Evolutionary conservation across 2,113 vertebrate genomes (phyloP).

Genomic region (Arvicanthis niloticus): DNA sequence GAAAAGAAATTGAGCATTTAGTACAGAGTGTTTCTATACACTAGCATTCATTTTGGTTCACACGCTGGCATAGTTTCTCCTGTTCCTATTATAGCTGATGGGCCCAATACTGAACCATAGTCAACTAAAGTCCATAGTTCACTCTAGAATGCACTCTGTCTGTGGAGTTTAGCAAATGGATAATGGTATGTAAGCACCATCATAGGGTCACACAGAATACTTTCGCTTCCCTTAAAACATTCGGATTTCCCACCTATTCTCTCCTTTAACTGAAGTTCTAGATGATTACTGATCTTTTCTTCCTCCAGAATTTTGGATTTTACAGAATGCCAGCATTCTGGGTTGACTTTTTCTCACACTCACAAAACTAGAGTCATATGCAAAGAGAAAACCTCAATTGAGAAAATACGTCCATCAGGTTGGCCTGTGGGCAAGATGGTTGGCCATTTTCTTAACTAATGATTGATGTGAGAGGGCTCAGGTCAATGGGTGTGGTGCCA

Average conservation of each 20-base stretch:
- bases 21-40: neutral
- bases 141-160: neutral
- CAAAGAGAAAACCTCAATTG: neutral
- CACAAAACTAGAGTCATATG: neutral
- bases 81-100: neutral
- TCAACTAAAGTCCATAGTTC: neutral
- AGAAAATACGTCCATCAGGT: neutral
- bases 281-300: neutral
- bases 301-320: neutral
- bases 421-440: neutral
- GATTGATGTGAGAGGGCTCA: neutral
- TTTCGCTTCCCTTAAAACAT: neutral
- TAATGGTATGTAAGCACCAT: neutral
- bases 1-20: constrained; percentile 4
- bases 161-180: neutral
- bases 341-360: neutral
- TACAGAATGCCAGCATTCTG: neutral
- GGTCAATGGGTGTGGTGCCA: neutral
- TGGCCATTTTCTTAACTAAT: neutral
- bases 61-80: neutral
- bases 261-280: neutral
- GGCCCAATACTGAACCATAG: neutral
- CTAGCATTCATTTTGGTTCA: neutral
- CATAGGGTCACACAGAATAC: neutral
- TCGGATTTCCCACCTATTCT: neutral